Base-by-base conservation (phyloP, 2,888 invertebrate species). In the Aleiodes testaceus region DNA sequence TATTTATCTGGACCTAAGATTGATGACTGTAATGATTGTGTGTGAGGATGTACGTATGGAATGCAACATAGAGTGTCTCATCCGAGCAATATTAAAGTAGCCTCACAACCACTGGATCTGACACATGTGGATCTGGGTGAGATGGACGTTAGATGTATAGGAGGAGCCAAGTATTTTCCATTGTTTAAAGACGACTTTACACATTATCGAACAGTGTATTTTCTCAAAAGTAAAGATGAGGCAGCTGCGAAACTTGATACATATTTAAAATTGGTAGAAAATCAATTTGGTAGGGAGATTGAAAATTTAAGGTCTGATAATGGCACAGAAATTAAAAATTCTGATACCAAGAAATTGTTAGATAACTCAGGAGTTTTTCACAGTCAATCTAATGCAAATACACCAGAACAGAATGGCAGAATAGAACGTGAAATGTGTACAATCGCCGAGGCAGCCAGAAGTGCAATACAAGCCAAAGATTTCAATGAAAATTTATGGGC, bases 371-470 rank as follows among this genome's bases (percentile, higher is more conserved):
- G 81, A 73, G 72, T 84, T 5, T 76, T 78, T 67, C 79, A 81
- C 49, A 63, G 18, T 0, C 74, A 63, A 65, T 72, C 78, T 65
- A 70, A 14, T 26, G 18, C 78, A 0, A 80, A 84, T 61, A 79
- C 82, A 42, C 82, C 82, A 16, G 76, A 84, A 74, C 81, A 84
- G 67, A 85, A 84, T 73, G 80, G 81, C 9, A 42, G 82, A 59
- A 80, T 82, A 26, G 81, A 84, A 72, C 74, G 82, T 61, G 81
- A 84, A 76, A 84, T 83, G 81, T 69, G 82, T 22, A 84, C 81
- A 12, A 72, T 84, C 16, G 80, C 81, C 3, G 82, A 84, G 68
- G 74, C 81, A 68, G 80, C 82, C 42, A 72, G 81, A 63, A 74
- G 82, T 18, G 77, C 66, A 4, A 72, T 82, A 30, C 71, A 76